Base-by-base conservation (phyloP, 37 sponge, comb jelly and placozoan genomes). In the Oscarella lobularis region DNA sequence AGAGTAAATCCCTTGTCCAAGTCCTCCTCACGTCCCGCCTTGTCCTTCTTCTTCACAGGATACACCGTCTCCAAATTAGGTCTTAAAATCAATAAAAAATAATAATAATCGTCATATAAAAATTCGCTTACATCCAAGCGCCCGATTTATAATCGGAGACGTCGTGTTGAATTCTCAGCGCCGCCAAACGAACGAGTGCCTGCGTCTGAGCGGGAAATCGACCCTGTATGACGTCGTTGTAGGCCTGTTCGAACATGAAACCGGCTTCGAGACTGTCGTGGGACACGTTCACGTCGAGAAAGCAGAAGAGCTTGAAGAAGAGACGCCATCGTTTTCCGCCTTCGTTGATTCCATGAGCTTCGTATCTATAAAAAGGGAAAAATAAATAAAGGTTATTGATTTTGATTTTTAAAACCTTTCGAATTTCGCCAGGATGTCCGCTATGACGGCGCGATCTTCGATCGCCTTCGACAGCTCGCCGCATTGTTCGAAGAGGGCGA, bases 381-480 rank as follows among this genome's bases (percentile, higher is more conserved):
- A 39, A 27, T 31, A 29, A 31, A 32, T 33, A 4, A 35, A 80
- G 0, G 3, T 3, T 35, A 67, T 3, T 30, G 3, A 4, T 5
- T 37, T 32, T 75, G 72, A 29, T 39, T 27, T 14, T 37, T 39
- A 74, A 66, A 35, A 80, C 29, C 81, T 69, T 79, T 96, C 98
- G 85, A 92, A 89, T 75, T 92, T 96, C 65, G 92, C 87, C 31
- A 96, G 77, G 40, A 92, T 75, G 76, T 96, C 98, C 0, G 92
- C 87, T 0, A 96, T 75, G 0, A 87, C 72, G 14, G 87, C 79
- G 38, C 86, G 75, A 39, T 87, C 89, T n/a, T 89, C 88, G 38
- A 91, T 91, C 38, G 84, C 83, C 35, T 77, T 87, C 39, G 73
- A 86, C 9, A 40, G 80, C 39, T 83, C 79, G 1, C 83, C 87